These are phyloP conservation scores for Triops longicaudatus DNA, from an alignment of 1,140 invertebrate genomes.

Conservation along the genomic window DNA sequence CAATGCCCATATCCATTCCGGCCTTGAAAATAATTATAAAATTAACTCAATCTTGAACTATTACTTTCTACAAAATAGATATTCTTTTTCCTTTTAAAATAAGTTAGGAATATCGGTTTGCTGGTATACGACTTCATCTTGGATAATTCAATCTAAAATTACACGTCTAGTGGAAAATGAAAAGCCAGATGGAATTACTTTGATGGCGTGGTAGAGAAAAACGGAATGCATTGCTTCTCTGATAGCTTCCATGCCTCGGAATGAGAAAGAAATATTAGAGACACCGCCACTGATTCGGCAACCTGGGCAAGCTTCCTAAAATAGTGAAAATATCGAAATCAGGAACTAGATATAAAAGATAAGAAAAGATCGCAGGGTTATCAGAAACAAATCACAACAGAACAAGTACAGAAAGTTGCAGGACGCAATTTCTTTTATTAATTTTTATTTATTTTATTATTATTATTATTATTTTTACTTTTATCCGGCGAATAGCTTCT, in stretches of 20 bases:
- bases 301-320: constrained; percentile 45
- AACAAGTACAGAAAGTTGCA: too few relatives aligned
- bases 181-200: constrained; percentile 41
- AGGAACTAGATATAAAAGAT: constrained; percentile 14
- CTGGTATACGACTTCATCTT: too few relatives aligned
- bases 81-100: too few relatives aligned
- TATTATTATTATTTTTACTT: constrained; percentile 37
- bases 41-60: background rate
- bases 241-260: constrained; percentile 51
- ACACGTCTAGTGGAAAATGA: too few relatives aligned
- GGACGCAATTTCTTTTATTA: too few relatives aligned
- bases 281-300: constrained; percentile 52
- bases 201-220: constrained; percentile 53
- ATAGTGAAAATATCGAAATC: constrained; percentile 1
- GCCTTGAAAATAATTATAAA: constrained; percentile 35
- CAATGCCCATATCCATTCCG: constrained; percentile 55
- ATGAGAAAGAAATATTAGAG: constrained; percentile 58
- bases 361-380: too few relatives aligned
- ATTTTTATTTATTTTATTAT: too few relatives aligned
- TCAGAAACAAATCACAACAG: too few relatives aligned
- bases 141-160: too few relatives aligned
- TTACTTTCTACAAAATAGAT: background rate
- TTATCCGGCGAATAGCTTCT: constrained; percentile 46
- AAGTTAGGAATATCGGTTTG: too few relatives aligned
- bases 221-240: constrained; percentile 56